Conservation (phyloP, 2,113 vertebrate species). For the Hydrolagus affinis region DNA sequence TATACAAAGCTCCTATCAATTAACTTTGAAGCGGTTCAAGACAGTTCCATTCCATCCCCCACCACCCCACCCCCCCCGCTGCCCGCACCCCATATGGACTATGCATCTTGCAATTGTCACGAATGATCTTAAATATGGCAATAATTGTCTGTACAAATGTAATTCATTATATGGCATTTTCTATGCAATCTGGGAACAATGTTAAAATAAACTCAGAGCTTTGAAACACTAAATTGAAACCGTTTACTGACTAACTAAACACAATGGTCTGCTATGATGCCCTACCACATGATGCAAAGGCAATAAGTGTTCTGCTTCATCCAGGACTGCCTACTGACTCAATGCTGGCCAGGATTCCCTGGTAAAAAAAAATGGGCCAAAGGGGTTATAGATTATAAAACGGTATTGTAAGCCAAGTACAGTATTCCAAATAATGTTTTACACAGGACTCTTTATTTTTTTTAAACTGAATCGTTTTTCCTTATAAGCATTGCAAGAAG, state of each 20-base stretch:
- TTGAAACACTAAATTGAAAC: background rate
- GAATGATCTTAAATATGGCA: background rate
- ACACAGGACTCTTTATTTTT: background rate
- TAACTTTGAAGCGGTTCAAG: too few species aligned
- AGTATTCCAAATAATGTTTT: background rate
- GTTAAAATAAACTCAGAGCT: background rate
- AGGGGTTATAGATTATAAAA: background rate
- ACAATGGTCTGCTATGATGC: slow-evolving; percentile 17
- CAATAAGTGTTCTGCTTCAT: slow-evolving; percentile 1
- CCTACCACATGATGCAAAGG: slow-evolving; percentile 12
- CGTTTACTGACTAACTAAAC: background rate
- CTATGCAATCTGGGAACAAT: background rate
- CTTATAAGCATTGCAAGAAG: background rate
- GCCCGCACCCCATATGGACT: background rate
- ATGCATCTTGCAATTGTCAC: background rate
- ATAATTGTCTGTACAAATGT: background rate
- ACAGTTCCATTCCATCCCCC: background rate
- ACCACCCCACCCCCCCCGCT: too few species aligned
- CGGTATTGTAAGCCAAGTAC: background rate
- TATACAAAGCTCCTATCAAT: too few species aligned
- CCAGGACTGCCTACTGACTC: slow-evolving; percentile 9
- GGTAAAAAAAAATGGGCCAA: background rate
- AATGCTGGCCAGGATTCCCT: background rate
- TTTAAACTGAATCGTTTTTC: background rate
- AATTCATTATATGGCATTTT: background rate